Conservation (phyloP, 2,113 vertebrate species). For the Apeltes quadracus region DNA sequence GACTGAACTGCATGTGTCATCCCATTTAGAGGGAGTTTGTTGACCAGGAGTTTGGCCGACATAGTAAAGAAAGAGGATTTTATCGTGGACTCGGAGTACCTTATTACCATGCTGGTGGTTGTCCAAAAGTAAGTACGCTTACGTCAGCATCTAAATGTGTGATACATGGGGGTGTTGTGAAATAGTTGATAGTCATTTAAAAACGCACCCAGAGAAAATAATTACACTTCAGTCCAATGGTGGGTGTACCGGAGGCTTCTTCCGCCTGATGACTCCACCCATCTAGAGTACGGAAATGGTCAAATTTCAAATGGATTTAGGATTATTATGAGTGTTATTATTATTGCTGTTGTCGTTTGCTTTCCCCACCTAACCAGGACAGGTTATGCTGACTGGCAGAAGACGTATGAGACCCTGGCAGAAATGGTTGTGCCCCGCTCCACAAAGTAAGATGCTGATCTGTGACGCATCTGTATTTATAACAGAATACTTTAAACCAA, state of each 20-base stretch:
- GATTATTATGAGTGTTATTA: not conserved
- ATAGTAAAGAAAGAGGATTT: constrained; percentile 99
- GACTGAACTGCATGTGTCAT: not conserved
- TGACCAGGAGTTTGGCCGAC: constrained; percentile 96
- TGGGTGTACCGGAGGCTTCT: not conserved
- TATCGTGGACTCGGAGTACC: constrained; percentile 96
- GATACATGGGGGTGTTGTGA: not conserved
- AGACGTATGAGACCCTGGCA: constrained; percentile 93
- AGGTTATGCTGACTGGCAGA: constrained; percentile 94
- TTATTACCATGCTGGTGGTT: constrained; percentile 95
- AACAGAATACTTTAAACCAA: not conserved
- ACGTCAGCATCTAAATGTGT: not conserved
- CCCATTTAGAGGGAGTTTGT: constrained; percentile 90
- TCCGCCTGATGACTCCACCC: not conserved
- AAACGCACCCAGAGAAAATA: not conserved
- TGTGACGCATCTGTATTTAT: not conserved
- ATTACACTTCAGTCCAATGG: not conserved
- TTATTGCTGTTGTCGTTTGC: constrained; percentile 8
- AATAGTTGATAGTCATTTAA: not conserved
- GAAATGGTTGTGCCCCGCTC: constrained; percentile 99
- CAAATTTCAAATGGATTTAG: not conserved
- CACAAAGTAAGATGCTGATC: constrained; percentile 89
- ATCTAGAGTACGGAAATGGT: not conserved
- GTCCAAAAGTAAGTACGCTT: constrained; percentile 92
- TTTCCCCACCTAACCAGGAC: constrained; percentile 71